Evolutionary conservation across 2,113 vertebrate species (phyloP), one percentile per base, ranked within the genome.

Genomic region (Orientallactaga bullata): DNA sequence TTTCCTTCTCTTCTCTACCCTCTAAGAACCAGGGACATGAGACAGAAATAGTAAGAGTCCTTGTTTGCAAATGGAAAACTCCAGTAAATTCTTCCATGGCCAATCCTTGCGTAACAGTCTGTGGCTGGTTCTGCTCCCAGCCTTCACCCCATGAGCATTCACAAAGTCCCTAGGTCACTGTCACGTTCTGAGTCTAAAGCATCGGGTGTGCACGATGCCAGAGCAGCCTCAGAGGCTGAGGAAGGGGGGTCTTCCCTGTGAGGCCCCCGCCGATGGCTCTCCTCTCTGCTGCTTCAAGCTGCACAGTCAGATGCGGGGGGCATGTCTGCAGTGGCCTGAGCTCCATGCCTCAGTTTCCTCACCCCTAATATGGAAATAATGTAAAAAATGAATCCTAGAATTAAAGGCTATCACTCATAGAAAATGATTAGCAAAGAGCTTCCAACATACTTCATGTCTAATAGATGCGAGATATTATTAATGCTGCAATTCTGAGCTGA

Each of bases 1-100:
- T 82, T 32, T 58, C 55, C 21, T 72, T 58, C 63, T 89, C 42
- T 63, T 71, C 37, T 71, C 74, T 94, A 26, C 84, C 23, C 47
- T 92, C 23, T 72, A 88, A 63, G 30, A 85, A 65, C 24, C 20
- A 15, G 20, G 26, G 30, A 81, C 47, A 55, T n/a, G 55, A 47
- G 18, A 23, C 72, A 89, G 89, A 94, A 84, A 55, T 80, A 72
- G 74, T 83, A 74, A 85, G 72, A 63, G 8, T 32, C 32, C 77
- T 23, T 82, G 39, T 37, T 32, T 80, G 55, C 42, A 92, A 83
- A 66, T 65, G 73, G 81, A 91, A 77, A 18, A 74, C 69, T 87
- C 35, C 47, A 51, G 24, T 87, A 66, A 76, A 68, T 9, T 60
- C 10, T 55, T 13, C 37, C 30, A 16, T 2, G 47, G 47, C 23